Conservation (phyloP, 2,113 vertebrate species). For the Puffinus mauretanicus region DNA sequence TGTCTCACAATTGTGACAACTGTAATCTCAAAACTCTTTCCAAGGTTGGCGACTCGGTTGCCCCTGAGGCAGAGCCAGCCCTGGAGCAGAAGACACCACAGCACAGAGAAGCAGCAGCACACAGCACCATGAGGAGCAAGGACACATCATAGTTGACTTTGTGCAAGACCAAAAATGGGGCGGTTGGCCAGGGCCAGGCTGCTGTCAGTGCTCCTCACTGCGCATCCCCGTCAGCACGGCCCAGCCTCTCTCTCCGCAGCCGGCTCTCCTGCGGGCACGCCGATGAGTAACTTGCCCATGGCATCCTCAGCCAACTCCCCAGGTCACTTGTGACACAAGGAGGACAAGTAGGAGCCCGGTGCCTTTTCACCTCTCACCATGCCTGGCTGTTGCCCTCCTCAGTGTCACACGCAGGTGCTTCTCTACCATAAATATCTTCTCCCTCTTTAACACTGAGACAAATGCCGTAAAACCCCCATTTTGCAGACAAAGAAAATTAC, state of each 20-base stretch:
- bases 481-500: not conserved
- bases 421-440: not conserved
- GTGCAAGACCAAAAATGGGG: not conserved
- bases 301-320: not conserved
- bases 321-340: not conserved
- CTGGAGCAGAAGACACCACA: not conserved
- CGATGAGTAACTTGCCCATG: not conserved
- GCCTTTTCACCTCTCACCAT: not conserved
- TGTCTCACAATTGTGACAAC: not conserved
- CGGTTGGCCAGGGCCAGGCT: not conserved
- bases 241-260: not conserved
- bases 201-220: not conserved
- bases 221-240: rapidly evolving
- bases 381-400: not conserved
- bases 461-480: not conserved
- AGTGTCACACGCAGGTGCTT: not conserved
- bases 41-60: not conserved
- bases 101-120: not conserved
- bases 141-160: rapidly evolving
- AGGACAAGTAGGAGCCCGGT: not conserved
- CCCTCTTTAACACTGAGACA: not conserved
- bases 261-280: rapidly evolving
- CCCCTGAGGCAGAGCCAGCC: not conserved
- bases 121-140: not conserved
- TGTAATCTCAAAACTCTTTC: not conserved